phyloP scores from a whole-genome alignment of 2,113 vertebrate species.

The Gallinago paraguaiae region DNA sequence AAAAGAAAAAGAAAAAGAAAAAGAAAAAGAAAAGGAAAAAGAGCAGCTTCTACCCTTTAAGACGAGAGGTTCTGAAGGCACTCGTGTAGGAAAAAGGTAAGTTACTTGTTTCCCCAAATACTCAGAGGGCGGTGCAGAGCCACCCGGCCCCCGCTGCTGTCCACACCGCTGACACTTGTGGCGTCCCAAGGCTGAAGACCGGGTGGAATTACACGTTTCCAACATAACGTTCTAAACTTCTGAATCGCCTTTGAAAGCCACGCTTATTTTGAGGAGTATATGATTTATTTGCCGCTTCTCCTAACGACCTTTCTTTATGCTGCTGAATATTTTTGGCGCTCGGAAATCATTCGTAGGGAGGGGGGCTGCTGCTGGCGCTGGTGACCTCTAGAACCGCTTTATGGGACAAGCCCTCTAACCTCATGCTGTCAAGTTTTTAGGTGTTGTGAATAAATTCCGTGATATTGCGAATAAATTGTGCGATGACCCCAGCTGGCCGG shows the following conservation, averaged over 20 bases:
- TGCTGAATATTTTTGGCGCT: fast-evolving
- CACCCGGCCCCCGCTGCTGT: fast-evolving
- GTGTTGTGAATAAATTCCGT: fast-evolving
- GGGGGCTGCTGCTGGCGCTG: not conserved
- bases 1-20: too few species aligned
- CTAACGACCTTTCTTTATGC: not conserved
- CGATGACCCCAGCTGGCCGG: not conserved
- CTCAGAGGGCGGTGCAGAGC: not conserved
- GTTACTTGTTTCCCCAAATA: not conserved
- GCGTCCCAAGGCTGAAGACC: fast-evolving
- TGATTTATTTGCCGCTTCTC: not conserved
- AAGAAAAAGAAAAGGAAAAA: fast-evolving
- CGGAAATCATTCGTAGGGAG: fast-evolving
- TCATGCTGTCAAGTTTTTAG: fast-evolving
- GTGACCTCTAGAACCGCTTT: fast-evolving
- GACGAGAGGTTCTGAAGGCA: fast-evolving
- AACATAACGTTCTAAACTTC: not conserved
- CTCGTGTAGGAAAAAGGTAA: too few species aligned
- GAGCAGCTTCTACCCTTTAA: not conserved
- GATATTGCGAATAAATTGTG: too few species aligned
- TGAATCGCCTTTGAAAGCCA: not conserved
- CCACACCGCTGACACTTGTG: not conserved
- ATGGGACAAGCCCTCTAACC: not conserved
- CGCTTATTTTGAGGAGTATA: not conserved
- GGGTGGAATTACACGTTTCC: not conserved